Base-by-base conservation (phyloP, 2,113 vertebrate species). In the Cyphomyrus plagiostoma region DNA sequence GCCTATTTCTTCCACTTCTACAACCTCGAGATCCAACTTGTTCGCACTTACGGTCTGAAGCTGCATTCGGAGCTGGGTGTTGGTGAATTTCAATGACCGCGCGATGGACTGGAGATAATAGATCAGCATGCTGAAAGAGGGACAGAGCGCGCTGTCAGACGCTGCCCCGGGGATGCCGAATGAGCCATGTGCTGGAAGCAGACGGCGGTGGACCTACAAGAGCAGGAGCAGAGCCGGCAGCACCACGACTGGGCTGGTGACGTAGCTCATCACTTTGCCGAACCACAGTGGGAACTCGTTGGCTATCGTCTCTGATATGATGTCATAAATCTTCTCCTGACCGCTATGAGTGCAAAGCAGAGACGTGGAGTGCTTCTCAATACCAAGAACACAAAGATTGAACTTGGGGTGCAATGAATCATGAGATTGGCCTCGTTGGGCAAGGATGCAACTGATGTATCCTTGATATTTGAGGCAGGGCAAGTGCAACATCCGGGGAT, bases 91-190 rank as follows among this genome's bases (percentile, higher is more conserved):
- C 23, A 99, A 93, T 1, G 98, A 99, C 49, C 98, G 95, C 13
- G 98, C 98, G 82, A 99, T 98, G 91, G 98, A 97, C 92, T 99
- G 98, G 3, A 99, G 97, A 92, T 99, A 99, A 92, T 99, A 99
- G 92, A 99, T 98, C 88, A 99, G 94, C 98, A 99, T 98, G 93
- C 98, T 99, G 90, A 92, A 95, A 96, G 93, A 95, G 80, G 93
- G 90, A 45, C 92, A 19, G 74, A 35, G 89, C 3, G 86, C 19
- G 35, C 62, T 74, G 82, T 84, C 39, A 84, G 42, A 48, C 0
- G 45, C 21, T 0, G 10, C 82, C 39, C 19, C 1, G 3, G 42
- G 42, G 39, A 48, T 9, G 10, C 45, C 45, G 35, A n/a, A 48
- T 1, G 15, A 19, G 13, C 26, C 70, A 1, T 39, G 35, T 80